Evolutionary conservation across 2,113 vertebrate species (phyloP).

Genomic region (Montifringilla adamsi): DNA sequence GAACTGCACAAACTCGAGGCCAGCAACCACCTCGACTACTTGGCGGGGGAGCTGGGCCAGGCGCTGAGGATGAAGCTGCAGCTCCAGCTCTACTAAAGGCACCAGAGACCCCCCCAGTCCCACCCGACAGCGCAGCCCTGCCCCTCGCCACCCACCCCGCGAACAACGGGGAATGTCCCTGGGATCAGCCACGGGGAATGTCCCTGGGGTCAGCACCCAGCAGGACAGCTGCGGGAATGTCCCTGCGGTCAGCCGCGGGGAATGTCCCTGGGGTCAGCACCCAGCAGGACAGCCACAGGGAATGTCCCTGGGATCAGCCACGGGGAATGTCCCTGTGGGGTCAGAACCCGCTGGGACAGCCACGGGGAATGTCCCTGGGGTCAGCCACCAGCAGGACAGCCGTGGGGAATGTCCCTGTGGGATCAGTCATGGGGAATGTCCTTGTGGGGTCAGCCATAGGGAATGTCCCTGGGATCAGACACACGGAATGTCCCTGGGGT

Average conservation of each 20-base stretch:
- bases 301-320: background rate
- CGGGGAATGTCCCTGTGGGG: background rate
- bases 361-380: background rate
- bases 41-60: constrained; percentile 80
- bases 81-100: constrained; percentile 85
- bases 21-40: constrained; percentile 84
- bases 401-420: background rate
- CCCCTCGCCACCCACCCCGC: background rate
- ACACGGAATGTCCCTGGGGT: too few relatives aligned
- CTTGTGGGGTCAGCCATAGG: too few relatives aligned
- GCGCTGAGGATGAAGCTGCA: constrained; percentile 87
- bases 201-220: background rate
- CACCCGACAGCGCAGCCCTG: background rate
- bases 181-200: background rate
- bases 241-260: background rate
- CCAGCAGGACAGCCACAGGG: background rate
- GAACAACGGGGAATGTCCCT: background rate
- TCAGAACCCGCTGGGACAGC: background rate
- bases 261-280: background rate
- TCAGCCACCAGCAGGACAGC: too few relatives aligned
- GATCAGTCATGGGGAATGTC: background rate
- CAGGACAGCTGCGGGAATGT: too few relatives aligned
- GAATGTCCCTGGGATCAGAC: too few relatives aligned
- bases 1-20: constrained; percentile 79
- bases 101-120: background rate